Base-by-base conservation (phyloP, 1,140 invertebrate genomes). In the Bombus terrestris region DNA sequence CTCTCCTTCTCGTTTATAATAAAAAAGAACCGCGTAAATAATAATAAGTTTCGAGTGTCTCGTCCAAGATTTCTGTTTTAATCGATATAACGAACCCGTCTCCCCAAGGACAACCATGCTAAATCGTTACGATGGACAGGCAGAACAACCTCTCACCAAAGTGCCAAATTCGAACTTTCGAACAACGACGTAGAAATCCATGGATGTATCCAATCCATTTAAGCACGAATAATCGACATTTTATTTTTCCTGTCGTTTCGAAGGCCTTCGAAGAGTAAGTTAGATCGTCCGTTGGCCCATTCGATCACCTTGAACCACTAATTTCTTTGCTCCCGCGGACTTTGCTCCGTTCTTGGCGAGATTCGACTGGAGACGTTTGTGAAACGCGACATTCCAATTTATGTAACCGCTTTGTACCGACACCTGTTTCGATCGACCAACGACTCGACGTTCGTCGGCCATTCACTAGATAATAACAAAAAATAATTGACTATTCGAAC, bases 331-430 rank as follows among this genome's bases (percentile, higher is more conserved):
- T 47, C 41, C 22, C 3, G 22, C n/a, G 62, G 64, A 47, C 43
- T 68, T 79, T 47, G 41, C 18, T 18, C 41, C 32, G 22, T 75
- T 75, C 59, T 35, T 32, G 41, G 15, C 25, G 25, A 47, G 39
- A 43, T 43, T 78, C 62, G 39, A 79, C n/a, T 28, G 77, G 12
- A 47, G 39, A n/a, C 2, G 62, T 10, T 79, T 79, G 64, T 22
- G 78, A 69, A 80, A 80, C 59, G 37, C 59, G 59, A 35, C 59
- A 78, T 78, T 78, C 76, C 76, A 3, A 41, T 41, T 78, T 32
- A 12, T 64, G 28, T 41, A 47, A 53, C 35, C 1, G 43, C 25
- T 13, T 18, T 8, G 68, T 39, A 2, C 47, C 2, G 35, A 10
- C 68, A 39, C 66, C 66, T 71, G 78, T 25, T 28, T 28, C 39